A percentile compares a stretch with the other conserved stretches of the same genome.
These are phyloP conservation scores for Macaca fascicularis DNA, from an alignment of 2,113 vertebrate species.

Conservation along the genomic window T2T-MFA8v1.1 NC_088385.1:105823501-105824000, in stretches of 20 bases:
- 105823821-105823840: not conserved
- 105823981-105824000: not conserved
- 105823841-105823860: slow-evolving; percentile 22
- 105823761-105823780: slow-evolving; percentile 11
- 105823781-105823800: not conserved
- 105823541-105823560: not conserved
- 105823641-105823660: slow-evolving; percentile 20
- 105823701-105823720: slow-evolving; percentile 7
- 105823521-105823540: not conserved
- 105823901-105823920: not conserved
- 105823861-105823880: slow-evolving; percentile 35
- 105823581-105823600: slow-evolving; percentile 4
- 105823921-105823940: not conserved
- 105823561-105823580: slow-evolving; percentile 17
- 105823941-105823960: slow-evolving; percentile 35
- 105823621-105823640: not conserved
- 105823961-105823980: slow-evolving; percentile 47
- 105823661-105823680: not conserved
- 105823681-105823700: not conserved
- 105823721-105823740: slow-evolving; percentile 50
- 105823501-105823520: not conserved
- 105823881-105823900: not conserved
- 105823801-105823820: slow-evolving; percentile 18
- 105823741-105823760: not conserved
- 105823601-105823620: not conserved